Conservation (phyloP, 2,888 invertebrate species). For the Ophonus ardosiacus region DNA sequence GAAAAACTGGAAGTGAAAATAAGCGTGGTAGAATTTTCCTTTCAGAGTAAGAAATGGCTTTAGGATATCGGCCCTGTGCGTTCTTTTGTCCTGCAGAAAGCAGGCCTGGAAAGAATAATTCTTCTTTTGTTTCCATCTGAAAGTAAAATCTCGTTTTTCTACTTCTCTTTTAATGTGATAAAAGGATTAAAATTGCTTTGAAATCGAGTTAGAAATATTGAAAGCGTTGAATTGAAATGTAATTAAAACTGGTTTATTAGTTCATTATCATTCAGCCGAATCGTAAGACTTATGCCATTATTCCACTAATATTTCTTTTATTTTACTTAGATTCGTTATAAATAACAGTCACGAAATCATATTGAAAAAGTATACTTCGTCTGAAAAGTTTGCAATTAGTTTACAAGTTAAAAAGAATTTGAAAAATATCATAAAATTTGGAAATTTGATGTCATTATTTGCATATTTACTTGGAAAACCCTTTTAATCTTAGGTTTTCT, state of each 20-base stretch:
- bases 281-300: neutral
- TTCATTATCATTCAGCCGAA: conserved; percentile 5
- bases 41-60: conserved; percentile 8
- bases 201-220: conserved; percentile 38
- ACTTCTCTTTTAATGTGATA: conserved; percentile 39
- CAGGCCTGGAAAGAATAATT: conserved; percentile 42
- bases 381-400: too few species aligned
- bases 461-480: too few species aligned
- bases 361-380: neutral
- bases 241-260: conserved; percentile 43
- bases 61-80: conserved; percentile 38
- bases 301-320: neutral
- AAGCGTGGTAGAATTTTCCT: conserved; percentile 10
- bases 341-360: neutral
- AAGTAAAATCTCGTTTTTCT: conserved; percentile 41
- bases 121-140: conserved; percentile 47
- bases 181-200: conserved; percentile 41
- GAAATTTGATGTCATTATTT: too few species aligned
- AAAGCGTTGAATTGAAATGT: conserved; percentile 38
- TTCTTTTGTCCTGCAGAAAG: conserved; percentile 41
- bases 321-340: neutral
- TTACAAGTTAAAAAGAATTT: too few species aligned
- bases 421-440: too few species aligned
- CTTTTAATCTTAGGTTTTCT: too few species aligned
- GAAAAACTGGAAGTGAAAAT: neutral